Base-by-base conservation (phyloP, 2,888 invertebrate genomes). In the Lumbricus terrestris region DNA sequence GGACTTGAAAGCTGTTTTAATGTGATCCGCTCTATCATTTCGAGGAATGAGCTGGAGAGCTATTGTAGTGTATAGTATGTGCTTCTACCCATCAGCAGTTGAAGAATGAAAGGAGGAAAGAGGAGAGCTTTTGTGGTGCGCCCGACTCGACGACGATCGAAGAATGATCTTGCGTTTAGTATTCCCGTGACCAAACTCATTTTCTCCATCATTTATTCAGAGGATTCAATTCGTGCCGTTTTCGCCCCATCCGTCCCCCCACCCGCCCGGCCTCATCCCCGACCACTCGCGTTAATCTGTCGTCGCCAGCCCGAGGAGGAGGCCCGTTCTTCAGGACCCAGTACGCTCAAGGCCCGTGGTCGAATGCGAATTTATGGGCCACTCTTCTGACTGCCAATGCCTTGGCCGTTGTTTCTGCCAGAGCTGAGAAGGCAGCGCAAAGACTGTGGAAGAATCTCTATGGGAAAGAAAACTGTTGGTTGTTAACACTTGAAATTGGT, bases 211-310 rank as follows among this genome's bases (percentile, higher is more conserved):
- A 85, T 37, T 85, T 85, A 85, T 85, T 85, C 34, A 35, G 35
- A 85, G 34, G 85, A 85, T 85, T 37, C 85, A 85, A 85, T 85
- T 85, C 37, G 85, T 85, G 35, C 85, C n/a, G 85, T 85, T 85
- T 37, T 33, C 85, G 34, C 33, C n/a, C n/a, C n/a, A n/a, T n/a
- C 83, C 4, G 35, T 4, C 35, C n/a, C 8, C 29, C 69, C 69
- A 13, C n/a, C 69, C 69, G 69, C 69, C 8, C 29, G 16, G 11
- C 69, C 29, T n/a, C 69, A n/a, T 69, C 69, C 69, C n/a, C 1
- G 69, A 69, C 69, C n/a, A 69, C 29, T n/a, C 69, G 69, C 69
- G 69, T 29, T 69, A 69, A 69, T 69, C 69, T 69, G 69, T 69
- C 69, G 29, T 69, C n/a, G 47, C 47, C 47, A 11, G 11, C 69